Base-by-base conservation (phyloP, 2,888 invertebrate genomes). In the Pseudanteris insignis region DNA sequence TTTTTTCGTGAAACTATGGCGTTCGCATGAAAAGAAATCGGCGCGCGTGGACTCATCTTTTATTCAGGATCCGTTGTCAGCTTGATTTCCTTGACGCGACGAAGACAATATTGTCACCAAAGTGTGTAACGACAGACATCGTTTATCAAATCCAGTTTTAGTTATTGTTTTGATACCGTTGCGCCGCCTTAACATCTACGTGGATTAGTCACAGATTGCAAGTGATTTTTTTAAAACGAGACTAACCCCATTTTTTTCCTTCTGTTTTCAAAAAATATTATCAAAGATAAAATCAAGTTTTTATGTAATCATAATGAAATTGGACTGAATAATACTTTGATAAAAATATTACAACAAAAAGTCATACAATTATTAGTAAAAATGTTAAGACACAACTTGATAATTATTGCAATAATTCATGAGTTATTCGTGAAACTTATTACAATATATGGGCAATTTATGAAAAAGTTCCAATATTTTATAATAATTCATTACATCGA, bases 21-120 rank as follows among this genome's bases (percentile, higher is more conserved):
- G 34, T 43, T 48, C 38, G 38, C 44, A 50, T 44, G 40, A 46
- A 51, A 59, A 59, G 50, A 59, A 59, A 51, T 59, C 59, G 51
- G 30, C 34, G 46, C 46, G 46, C 46, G 46, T 51, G 59, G 41
- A 34, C 47, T 53, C 46, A 59, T 53, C 59, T 59, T 59, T 59
- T 59, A 51, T 59, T 59, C 46, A 51, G 18, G 34, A 37, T 40
- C 14, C 36, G 51, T 53, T 53, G 40, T 30, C 26, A 32, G 41
- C 48, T 51, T 51, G 60, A 60, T 60, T 51, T 60, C 60, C 60
- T 60, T 60, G 60, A 60, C 60, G 60, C 54, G 54, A 51, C 54
- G 48, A 54, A 60, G 60, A 53, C 60, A 60, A 60, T 60, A 54
- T 54, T 53, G 53, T 53, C 54, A 60, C 60, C 53, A 54, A 53